Conservation (phyloP, 2,797 vertebrate species). For the Melanotaenia boesemani region DNA sequence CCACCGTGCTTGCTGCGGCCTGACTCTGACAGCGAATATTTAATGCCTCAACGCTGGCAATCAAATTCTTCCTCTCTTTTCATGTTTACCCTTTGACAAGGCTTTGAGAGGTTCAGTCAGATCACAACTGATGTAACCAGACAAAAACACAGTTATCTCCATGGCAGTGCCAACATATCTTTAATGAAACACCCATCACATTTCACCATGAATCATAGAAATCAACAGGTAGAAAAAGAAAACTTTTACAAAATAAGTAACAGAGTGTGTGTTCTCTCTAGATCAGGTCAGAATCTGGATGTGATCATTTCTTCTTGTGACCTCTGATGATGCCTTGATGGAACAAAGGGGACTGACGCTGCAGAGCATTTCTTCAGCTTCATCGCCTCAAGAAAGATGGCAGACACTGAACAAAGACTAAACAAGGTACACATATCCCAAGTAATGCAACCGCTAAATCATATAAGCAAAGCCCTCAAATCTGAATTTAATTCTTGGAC, state of each 20-base stretch:
- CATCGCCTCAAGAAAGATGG: conserved; percentile 35
- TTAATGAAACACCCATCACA: conserved; percentile 73
- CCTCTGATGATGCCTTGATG: conserved; percentile 14
- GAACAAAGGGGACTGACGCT: conserved; percentile 34
- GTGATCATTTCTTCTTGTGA: conserved; percentile 60
- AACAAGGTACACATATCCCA: conserved; percentile 55
- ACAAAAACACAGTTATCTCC: conserved; percentile 52
- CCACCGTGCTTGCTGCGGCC: conserved; percentile 34
- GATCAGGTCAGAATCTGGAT: conserved; percentile 51
- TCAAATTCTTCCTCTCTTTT: conserved; percentile 67
- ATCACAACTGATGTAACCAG: conserved; percentile 65
- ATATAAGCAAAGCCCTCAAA: conserved; percentile 57
- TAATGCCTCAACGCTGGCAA: conserved; percentile 46
- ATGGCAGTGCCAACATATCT: conserved; percentile 55
- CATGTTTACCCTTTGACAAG: conserved; percentile 69
- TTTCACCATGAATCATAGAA: conserved; percentile 62
- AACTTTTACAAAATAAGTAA: conserved; percentile 46
- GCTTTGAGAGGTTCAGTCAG: conserved; percentile 63
- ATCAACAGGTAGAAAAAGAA: conserved; percentile 39
- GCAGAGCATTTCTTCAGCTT: conserved; percentile 48
- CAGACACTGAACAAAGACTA: conserved; percentile 22
- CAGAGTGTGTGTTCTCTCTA: conserved; percentile 25
- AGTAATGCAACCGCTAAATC: conserved; percentile 35
- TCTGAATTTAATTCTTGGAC: conserved; percentile 64
- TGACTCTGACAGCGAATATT: conserved; percentile 58